Percentiles rank a stretch among this genome's conserved stretches.
Conservation (phyloP, 2,888 invertebrate species). For the Tyria jacobaeae region DNA sequence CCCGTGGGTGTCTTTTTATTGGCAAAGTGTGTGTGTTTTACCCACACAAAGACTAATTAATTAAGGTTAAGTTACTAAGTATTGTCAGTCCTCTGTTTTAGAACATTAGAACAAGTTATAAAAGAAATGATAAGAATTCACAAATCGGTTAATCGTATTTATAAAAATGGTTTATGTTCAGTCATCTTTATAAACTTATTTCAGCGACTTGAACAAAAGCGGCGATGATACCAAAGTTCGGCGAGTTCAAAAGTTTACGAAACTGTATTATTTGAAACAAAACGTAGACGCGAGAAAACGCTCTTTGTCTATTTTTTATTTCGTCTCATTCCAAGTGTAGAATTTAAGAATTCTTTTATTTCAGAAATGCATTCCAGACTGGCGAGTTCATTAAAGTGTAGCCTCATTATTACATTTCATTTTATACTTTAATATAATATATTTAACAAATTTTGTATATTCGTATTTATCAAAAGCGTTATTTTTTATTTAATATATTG, state of each 20-base stretch:
- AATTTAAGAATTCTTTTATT: conserved; percentile 22
- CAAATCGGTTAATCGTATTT: background rate
- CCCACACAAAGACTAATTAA: conserved; percentile 1
- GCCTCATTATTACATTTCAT: conserved; percentile 12
- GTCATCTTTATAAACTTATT: conserved; percentile 14
- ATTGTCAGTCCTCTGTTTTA: background rate
- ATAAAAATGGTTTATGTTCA: conserved; percentile 12
- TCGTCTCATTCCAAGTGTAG: conserved; percentile 15
- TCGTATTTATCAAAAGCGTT: background rate
- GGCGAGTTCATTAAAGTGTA: conserved; percentile 6
- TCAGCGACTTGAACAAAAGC: conserved; percentile 14
- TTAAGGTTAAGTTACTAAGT: background rate
- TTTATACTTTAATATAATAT: background rate
- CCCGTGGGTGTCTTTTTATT: no score
- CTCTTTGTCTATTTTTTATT: conserved; percentile 36
- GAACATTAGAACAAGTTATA: conserved; percentile 9
- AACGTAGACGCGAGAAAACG: conserved; percentile 26
- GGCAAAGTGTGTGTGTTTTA: no score
- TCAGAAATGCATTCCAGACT: conserved; percentile 20
- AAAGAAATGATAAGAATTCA: conserved; percentile 6
- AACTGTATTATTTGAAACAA: conserved; percentile 26
- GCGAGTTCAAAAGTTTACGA: conserved; percentile 26
- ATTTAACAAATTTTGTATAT: background rate
- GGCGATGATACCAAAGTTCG: conserved; percentile 17
- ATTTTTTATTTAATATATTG: background rate